Conservation (phyloP, 2,113 vertebrate genomes). For the Dicrurus megarhynchus region DNA sequence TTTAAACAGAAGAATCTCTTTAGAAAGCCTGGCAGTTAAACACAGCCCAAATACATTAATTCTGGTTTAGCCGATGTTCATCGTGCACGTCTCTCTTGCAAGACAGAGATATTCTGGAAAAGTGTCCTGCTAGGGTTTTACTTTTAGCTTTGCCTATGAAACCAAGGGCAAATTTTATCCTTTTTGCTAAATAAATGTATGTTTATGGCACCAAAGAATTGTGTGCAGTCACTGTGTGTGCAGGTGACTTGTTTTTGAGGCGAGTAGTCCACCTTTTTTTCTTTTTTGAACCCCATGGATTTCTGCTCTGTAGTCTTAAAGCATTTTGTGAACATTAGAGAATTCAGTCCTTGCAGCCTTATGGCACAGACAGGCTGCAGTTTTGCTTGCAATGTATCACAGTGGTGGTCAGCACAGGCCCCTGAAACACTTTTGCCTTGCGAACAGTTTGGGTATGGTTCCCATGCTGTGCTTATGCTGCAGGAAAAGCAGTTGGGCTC, state of each 20-base stretch:
- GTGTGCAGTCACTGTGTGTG: rapidly evolving
- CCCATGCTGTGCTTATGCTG: background rate
- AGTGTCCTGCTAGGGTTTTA: background rate
- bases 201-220: background rate
- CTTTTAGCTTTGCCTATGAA: background rate
- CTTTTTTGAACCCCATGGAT: background rate
- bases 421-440: background rate
- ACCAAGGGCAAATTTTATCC: background rate
- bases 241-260: background rate
- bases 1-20: background rate
- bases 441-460: background rate
- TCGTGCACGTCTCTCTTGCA: background rate
- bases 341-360: background rate
- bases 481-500: background rate
- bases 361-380: background rate
- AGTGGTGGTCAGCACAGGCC: background rate
- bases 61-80: background rate
- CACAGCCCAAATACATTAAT: background rate
- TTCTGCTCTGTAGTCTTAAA: background rate
- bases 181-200: background rate
- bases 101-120: background rate
- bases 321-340: background rate
- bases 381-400: background rate
- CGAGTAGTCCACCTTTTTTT: background rate
- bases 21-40: background rate